These are phyloP conservation scores for Trachelipus rathkii DNA, from an alignment of 1,140 invertebrate genomes.

Conservation along the genomic window DNA sequence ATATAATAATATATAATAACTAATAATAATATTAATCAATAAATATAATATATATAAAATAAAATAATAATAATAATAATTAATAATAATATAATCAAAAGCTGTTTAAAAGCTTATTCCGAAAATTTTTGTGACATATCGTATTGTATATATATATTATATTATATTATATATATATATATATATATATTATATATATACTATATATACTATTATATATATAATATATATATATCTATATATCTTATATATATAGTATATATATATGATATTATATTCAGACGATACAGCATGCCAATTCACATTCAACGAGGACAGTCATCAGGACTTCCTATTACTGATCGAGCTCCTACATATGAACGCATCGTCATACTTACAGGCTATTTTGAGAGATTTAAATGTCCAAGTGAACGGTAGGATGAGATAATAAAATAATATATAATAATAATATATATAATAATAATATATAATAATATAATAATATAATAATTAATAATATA, in stretches of 20 bases:
- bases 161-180: no score
- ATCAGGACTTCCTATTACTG: background rate
- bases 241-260: background rate
- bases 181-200: background rate
- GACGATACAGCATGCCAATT: background rate
- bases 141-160: no score
- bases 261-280: background rate
- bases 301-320: background rate
- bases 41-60: no score
- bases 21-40: no score
- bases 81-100: no score
- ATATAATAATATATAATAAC: no score
- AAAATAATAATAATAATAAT: no score
- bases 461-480: no score
- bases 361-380: background rate
- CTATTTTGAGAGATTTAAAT: background rate
- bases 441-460: no score
- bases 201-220: background rate
- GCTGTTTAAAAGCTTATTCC: no score
- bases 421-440: background rate
- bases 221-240: background rate
- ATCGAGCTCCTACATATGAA: background rate
- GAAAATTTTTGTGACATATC: no score
- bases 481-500: no score
- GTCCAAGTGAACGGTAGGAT: background rate